Conservation (phyloP, 1,140 invertebrate genomes). For the Cydia pomonella region DNA sequence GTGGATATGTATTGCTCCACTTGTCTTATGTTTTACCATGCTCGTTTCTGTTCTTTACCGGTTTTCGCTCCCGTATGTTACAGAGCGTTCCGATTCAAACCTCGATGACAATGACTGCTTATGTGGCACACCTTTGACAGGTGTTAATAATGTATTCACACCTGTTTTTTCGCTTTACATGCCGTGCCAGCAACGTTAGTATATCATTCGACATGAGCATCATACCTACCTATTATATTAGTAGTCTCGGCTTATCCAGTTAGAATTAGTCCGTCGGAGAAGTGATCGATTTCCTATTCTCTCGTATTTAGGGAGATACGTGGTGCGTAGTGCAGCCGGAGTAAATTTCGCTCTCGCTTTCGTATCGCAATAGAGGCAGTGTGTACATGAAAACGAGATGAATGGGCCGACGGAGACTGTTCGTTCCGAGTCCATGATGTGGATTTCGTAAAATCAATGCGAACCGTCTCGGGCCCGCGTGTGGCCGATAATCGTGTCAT, state of each 20-base stretch:
- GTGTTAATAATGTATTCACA: constrained; percentile 1
- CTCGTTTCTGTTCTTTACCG: not conserved
- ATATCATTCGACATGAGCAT: not conserved
- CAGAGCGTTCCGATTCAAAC: not conserved
- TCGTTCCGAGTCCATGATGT: constrained; percentile 74
- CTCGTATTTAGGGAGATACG: constrained; percentile 71
- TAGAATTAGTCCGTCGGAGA: constrained; percentile 51
- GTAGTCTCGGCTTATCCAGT: constrained; percentile 37
- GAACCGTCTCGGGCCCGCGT: constrained; percentile 67
- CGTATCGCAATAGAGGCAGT: constrained; percentile 73
- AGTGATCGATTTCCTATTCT: constrained; percentile 67
- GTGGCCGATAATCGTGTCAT: constrained; percentile 69
- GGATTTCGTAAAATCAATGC: constrained; percentile 78
- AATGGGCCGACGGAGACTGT: constrained; percentile 75
- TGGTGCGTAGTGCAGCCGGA: constrained; percentile 72
- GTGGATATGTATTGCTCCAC: constrained; percentile 61
- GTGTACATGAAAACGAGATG: constrained; percentile 79
- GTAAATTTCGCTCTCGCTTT: constrained; percentile 79
- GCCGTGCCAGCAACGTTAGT: not conserved
- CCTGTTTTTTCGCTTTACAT: not conserved
- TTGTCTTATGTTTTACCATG: constrained; percentile 45
- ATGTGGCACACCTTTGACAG: not conserved
- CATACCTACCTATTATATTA: not conserved
- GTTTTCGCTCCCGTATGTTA: not conserved
- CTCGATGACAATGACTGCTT: not conserved